Base-by-base conservation (phyloP, 1,140 invertebrate species). In the Drosophila azteca region DNA sequence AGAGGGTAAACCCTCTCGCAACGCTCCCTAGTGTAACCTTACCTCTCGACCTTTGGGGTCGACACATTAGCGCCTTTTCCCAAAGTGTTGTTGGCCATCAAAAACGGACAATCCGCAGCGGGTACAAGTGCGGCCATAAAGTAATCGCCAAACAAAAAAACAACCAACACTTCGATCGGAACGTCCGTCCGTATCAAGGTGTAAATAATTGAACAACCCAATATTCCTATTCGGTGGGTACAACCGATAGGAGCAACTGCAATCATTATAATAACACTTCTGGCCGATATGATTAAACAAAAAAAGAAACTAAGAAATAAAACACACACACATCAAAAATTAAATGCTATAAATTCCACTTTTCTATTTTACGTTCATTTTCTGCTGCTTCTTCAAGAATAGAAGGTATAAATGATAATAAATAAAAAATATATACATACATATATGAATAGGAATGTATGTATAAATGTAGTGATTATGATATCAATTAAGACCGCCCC, bases 161-260 rank as follows among this genome's bases (percentile, higher is more conserved):
- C 17, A 20, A 20, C 17, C 17, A 20, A 39, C 35, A 39, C 9
- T 4, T 11, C 35, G 11, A 13, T 73, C 46, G 22, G 24, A 62
- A 26, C 54, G 66, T 75, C 71, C 63, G 46, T 66, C 43, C 17
- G 71, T 75, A 75, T 75, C 71, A 75, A 75, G 71, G 71, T 75
- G 61, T 74, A 51, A 75, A 74, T 74, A 74, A 74, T 74, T 74
- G 71, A 74, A 74, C 71, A 74, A 70, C 70, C 71, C 70, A 65
- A 70, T 70, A 70, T 70, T 58, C 67, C 57, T 6, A 39, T 29
- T 15, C 22, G 22, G 20, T 43, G n/a, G 53, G 41, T 57, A 64
- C 43, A 68, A 46, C 49, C 35, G 35, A 39, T 39, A 68, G 48
- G 39, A 44, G 26, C 54, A 43, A 46, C 44, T 57, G 61, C 70